These are phyloP conservation scores for Heliconius ismenius DNA, from an alignment of 2,888 invertebrate species.

Conservation along the genomic window DNA sequence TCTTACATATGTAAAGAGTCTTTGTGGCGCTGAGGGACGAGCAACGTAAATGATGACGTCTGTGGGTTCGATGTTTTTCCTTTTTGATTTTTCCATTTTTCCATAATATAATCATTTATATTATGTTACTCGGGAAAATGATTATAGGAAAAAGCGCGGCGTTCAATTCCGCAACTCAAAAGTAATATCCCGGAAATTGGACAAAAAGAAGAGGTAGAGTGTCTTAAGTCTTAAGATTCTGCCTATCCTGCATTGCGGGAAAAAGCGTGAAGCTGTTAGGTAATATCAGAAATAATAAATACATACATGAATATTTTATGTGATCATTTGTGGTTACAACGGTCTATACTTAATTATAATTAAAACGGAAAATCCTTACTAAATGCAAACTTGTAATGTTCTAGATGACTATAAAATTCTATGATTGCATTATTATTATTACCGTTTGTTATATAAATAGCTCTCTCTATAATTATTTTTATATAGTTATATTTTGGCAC, in stretches of 20 bases:
- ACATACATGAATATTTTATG: neutral
- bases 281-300: neutral
- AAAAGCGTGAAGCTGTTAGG: neutral
- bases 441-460: neutral
- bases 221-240: neutral
- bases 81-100: no score
- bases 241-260: neutral
- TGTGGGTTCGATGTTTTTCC: no score
- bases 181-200: neutral
- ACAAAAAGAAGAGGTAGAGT: neutral
- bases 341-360: constrained; percentile 2
- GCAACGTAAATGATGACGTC: no score
- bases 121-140: no score
- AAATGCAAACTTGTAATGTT: neutral
- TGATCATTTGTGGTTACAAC: constrained; percentile 5
- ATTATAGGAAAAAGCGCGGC: neutral
- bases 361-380: constrained; percentile 10
- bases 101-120: no score
- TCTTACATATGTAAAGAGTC: no score
- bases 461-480: neutral
- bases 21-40: no score
- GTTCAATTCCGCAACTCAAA: neutral
- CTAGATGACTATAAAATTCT: neutral
- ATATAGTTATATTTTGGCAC: neutral
- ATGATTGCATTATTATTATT: neutral